Evolutionary conservation across 2,113 vertebrate species (phyloP), one percentile per base, ranked within the genome.

Genomic region (Bostrychus sinensis): DNA sequence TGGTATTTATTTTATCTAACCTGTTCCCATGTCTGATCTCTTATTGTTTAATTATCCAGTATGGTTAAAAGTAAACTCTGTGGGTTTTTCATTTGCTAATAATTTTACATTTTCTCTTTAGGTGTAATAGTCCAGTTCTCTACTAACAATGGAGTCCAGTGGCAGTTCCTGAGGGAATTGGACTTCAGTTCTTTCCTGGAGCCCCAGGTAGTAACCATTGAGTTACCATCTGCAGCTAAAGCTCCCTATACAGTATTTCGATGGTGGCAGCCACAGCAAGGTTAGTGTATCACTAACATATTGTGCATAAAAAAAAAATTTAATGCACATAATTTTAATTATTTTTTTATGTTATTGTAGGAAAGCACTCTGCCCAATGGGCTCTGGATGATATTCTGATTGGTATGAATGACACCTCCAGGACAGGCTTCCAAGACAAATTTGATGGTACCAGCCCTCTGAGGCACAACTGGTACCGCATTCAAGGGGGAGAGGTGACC

Each of bases 351-450:
- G 34, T 22, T 38, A 20, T 42, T 60, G 8, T 53, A 98, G 97
- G 96, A 38, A 98, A 95, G 66, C 94, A 96, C 80, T 95, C 96
- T 5, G 94, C 96, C 55, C 96, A 98, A 77, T 99, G 97, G 97
- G 96, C 94, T 74, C 85, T 99, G 80, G 97, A 99, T 1, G 95
- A 98, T 69, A 90, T 99, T 46, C 92, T 99, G 39, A 93, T 99
- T 56, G 97, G 97, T 34, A 96, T 99, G 95, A 99, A 99, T 43
- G 97, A 99, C 92, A 99, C 96, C 86, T 96, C 96, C 77, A 93
- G 95, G 74, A 94, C 91, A 16, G 95, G 95, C 54, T 98, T 99
- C 84, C 95, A 96, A 39, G 97, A 99, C 83, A 95, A 94, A 91
- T 99, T 99, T 69, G 97, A 98, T 66, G 94, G 94, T 62, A 93